phyloP scores from a whole-genome alignment of 2,113 vertebrate genomes.

The Apistogramma diplotaenia region DNA sequence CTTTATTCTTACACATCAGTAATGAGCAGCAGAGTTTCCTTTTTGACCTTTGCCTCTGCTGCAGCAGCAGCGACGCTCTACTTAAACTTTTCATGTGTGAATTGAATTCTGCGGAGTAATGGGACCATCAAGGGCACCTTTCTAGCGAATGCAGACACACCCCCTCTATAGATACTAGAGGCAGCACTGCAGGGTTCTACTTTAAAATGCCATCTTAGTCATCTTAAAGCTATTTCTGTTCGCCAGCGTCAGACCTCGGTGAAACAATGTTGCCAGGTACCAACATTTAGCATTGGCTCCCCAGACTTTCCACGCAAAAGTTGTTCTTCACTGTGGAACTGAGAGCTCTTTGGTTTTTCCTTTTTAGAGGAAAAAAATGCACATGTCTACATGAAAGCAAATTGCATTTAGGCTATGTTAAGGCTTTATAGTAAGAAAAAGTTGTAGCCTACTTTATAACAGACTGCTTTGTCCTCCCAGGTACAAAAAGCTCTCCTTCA shows the following conservation, averaged over 20 bases:
- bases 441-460: background rate
- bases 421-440: background rate
- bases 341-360: background rate
- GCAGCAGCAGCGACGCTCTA: background rate
- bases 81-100: background rate
- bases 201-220: background rate
- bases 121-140: background rate
- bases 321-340: background rate
- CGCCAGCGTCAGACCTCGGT: background rate
- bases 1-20: conserved; percentile 1
- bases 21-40: conserved; percentile 3
- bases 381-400: background rate
- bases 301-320: background rate
- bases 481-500: background rate
- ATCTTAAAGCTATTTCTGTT: background rate
- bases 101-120: background rate
- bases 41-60: background rate
- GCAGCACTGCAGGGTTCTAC: background rate
- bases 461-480: background rate
- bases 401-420: background rate
- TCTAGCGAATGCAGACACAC: background rate
- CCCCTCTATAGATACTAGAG: background rate
- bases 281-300: background rate
- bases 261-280: background rate
- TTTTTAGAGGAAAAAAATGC: background rate